Evolutionary conservation across 2,888 invertebrate species (phyloP).

Genomic region (Syritta pipiens): DNA sequence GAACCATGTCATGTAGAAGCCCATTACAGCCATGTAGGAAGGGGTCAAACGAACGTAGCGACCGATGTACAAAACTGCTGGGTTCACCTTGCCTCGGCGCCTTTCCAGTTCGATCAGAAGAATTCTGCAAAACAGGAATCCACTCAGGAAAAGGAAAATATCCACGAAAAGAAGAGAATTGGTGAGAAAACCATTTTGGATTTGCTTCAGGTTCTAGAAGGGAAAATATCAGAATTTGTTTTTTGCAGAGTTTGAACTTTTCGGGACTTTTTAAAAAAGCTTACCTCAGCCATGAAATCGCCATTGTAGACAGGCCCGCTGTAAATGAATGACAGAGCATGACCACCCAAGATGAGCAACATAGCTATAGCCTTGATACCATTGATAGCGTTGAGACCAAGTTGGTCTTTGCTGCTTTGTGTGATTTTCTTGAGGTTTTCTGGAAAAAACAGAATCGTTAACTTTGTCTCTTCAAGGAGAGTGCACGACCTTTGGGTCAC

Average conservation of each 20-base stretch:
- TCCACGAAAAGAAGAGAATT: conserved; percentile 87
- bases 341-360: conserved; percentile 84
- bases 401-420: conserved; percentile 79
- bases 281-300: conserved; percentile 80
- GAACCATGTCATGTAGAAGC: conserved; percentile 87
- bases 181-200: conserved; percentile 83
- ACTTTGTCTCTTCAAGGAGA: background rate
- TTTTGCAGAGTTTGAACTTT: conserved; percentile 19
- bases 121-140: conserved; percentile 85
- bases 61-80: conserved; percentile 83
- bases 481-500: no score
- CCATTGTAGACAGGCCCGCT: conserved; percentile 85
- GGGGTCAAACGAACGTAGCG: conserved; percentile 88
- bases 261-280: conserved; percentile 48
- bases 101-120: conserved; percentile 85
- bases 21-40: conserved; percentile 85
- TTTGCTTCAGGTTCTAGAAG: conserved; percentile 81
- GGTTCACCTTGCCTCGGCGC: conserved; percentile 83
- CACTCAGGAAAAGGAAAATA: conserved; percentile 85
- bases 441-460: conserved; percentile 42
- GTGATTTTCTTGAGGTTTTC: conserved; percentile 75
- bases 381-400: conserved; percentile 84
- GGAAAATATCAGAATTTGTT: conserved; percentile 8
- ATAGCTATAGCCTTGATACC: conserved; percentile 86
- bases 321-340: conserved; percentile 84